Evolutionary conservation across 2,888 invertebrate genomes (phyloP).

Genomic region (Nemurella pictetii): DNA sequence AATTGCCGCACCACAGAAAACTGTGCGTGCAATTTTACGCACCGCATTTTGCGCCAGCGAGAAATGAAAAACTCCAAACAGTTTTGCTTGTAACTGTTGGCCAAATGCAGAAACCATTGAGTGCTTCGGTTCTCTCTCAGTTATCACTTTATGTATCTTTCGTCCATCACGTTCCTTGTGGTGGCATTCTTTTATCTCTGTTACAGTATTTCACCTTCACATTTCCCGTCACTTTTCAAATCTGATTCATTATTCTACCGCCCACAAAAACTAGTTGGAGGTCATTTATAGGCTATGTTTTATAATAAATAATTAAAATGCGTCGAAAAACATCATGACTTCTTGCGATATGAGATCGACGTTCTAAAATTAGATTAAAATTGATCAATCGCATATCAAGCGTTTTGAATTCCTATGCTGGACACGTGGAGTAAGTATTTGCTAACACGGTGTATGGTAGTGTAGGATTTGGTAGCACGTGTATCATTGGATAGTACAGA

Average conservation of each 20-base stretch:
- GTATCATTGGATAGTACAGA: too few relatives aligned
- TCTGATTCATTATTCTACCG: constrained; percentile 13
- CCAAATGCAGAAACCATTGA: too few relatives aligned
- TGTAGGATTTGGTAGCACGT: too few relatives aligned
- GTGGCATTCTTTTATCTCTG: constrained; percentile 9
- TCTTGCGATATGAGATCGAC: background rate
- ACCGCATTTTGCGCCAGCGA: too few relatives aligned
- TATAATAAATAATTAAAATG: background rate
- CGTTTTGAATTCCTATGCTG: too few relatives aligned
- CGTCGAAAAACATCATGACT: background rate
- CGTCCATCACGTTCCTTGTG: background rate
- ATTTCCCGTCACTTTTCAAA: constrained; percentile 25
- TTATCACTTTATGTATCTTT: background rate
- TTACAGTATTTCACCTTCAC: constrained; percentile 28
- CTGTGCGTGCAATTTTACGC: too few relatives aligned
- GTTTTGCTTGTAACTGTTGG: too few relatives aligned
- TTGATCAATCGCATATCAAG: background rate
- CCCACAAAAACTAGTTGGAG: constrained; percentile 24
- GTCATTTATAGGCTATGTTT: constrained; percentile 6
- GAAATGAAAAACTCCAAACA: too few relatives aligned
- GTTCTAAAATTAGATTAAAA: background rate
- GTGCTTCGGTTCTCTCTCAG: background rate
- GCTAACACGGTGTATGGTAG: too few relatives aligned
- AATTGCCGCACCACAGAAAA: too few relatives aligned
- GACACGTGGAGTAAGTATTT: too few relatives aligned